Conservation (phyloP, 2,888 invertebrate species). For the Hyposoter didymator region DNA sequence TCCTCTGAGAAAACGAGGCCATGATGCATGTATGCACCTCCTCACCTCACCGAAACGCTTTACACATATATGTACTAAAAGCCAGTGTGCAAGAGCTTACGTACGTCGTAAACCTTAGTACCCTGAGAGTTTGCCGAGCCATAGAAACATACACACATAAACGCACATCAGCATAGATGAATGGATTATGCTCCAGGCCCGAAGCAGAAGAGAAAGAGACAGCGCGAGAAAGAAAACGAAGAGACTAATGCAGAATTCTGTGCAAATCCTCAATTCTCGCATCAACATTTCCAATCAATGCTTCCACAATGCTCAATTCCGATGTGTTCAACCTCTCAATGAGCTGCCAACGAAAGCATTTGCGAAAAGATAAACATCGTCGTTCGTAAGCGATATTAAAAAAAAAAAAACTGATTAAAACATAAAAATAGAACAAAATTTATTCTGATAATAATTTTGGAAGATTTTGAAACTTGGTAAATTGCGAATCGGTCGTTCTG, state of each 20-base stretch:
- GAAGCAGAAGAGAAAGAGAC: slow-evolving; percentile 21
- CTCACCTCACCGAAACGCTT: slow-evolving; percentile 17
- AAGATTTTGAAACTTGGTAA: no score
- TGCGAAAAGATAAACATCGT: not conserved
- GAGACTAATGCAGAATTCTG: slow-evolving; percentile 23
- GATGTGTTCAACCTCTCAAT: not conserved
- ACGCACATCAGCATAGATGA: slow-evolving; percentile 13
- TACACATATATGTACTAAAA: slow-evolving; percentile 18
- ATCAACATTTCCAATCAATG: slow-evolving; percentile 46
- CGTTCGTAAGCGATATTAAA: no score
- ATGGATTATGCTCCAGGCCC: slow-evolving; percentile 48
- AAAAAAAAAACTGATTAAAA: no score
- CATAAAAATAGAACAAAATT: not conserved
- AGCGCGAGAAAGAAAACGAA: slow-evolving; percentile 1
- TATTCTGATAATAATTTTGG: not conserved
- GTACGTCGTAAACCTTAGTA: slow-evolving; percentile 33
- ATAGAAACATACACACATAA: slow-evolving; percentile 31
- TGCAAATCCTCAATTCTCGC: slow-evolving; percentile 21
- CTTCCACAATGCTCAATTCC: not conserved
- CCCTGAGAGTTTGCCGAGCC: slow-evolving; percentile 44
- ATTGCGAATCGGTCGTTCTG: no score
- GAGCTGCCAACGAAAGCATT: not conserved
- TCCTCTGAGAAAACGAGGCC: slow-evolving; percentile 51
- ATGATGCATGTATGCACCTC: slow-evolving; percentile 32
- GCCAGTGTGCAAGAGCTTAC: slow-evolving; percentile 31